phyloP scores from a whole-genome alignment of 2,888 invertebrate genomes.

The Xanthia togata region DNA sequence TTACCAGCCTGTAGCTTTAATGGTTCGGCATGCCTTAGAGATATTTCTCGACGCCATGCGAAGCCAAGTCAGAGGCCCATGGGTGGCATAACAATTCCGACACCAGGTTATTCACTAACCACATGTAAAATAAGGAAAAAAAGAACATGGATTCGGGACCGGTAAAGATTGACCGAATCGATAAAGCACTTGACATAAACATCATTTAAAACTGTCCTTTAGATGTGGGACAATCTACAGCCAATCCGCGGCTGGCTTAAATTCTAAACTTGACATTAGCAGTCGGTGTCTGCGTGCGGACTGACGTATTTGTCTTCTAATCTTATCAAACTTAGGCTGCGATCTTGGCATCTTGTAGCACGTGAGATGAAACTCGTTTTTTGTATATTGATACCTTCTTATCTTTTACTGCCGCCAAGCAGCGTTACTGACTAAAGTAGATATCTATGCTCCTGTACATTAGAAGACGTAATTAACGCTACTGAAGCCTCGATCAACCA shows the following conservation, averaged over 20 bases:
- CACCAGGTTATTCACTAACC: no score
- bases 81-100: no score
- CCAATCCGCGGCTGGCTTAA: background rate
- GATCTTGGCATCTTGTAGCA: slow-evolving; percentile 20
- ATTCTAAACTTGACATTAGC: slow-evolving; percentile 18
- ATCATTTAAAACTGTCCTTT: background rate
- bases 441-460: background rate
- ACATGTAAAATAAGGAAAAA: no score
- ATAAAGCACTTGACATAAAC: background rate
- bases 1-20: background rate
- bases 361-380: slow-evolving; percentile 6
- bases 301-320: slow-evolving; percentile 31
- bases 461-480: background rate
- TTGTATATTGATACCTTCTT: background rate
- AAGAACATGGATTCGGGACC: background rate
- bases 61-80: no score
- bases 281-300: slow-evolving; percentile 25
- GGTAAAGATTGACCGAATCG: background rate
- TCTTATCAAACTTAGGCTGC: slow-evolving; percentile 39
- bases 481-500: no score
- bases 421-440: background rate
- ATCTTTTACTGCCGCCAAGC: background rate
- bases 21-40: no score
- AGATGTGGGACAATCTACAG: slow-evolving; percentile 7
- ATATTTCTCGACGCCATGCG: no score